Evolutionary conservation across 2,797 vertebrate species (phyloP), one percentile per base, ranked within the genome.

Genomic region (Enteromius unitaeniatus): DNA sequence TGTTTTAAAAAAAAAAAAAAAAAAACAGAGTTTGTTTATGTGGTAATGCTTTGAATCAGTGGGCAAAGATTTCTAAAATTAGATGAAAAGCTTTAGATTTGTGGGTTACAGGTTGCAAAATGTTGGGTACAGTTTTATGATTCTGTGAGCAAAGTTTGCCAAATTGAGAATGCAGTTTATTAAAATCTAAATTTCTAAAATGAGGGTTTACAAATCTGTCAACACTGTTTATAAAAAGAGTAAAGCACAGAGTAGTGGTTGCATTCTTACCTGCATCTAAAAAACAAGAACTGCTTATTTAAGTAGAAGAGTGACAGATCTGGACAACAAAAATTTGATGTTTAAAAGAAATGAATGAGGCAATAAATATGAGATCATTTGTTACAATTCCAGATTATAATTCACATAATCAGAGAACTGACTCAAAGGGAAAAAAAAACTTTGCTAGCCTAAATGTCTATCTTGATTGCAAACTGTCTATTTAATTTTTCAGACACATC

Each of bases 401-500:
- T 6, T 64, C 31, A 10, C 31, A 67, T 34, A 9, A 40, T 67
- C 34, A 40, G 65, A 34, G 17, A 40, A 40, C 10, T 13, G 5
- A 45, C 34, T 68, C 19, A 2, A n/a, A 34, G 19, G 34, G 37
- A n/a, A 68, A 10, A n/a, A 23, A 26, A 4, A 70, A 4, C n/a
- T 7, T 15, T 23, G 6, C 45, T 65, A 23, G 13, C 23, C 23
- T 60, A 2, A 31, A 67, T 42, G 31, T 42, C 17, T 42, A 55
- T 6, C 69, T 19, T 37, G 23, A 76, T 9, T 47, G 45, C 62
- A 23, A 34, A 2, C 15, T 26, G 13, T 69, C 42, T 80, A 67
- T 21, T 21, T 21, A 15, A 45, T 67, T 70, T 21, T 65, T 0
- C 75, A 99, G 98, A 92, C 98, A 99, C 34, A 96, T 99, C 82